Evolutionary conservation across 2,888 invertebrate species (phyloP), one percentile per base, ranked within the genome.

Genomic region (Phengaris arion): DNA sequence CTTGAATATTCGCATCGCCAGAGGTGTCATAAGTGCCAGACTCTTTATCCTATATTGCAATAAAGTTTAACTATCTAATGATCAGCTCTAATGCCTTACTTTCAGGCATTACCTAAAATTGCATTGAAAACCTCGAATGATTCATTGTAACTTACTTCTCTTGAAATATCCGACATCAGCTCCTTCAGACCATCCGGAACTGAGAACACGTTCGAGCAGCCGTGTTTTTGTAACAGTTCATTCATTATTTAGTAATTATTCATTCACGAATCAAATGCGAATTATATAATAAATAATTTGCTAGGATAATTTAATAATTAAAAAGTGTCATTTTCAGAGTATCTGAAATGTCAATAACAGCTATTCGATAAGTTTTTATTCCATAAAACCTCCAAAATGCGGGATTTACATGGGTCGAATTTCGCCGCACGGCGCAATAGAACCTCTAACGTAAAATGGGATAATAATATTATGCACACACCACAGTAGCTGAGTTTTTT

Each of bases 181-280:
- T 97, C 97, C 46, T 94, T 94, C 1, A 97, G 91, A 0, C 97
- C 97, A 77, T 96, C 95, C 0, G 97, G 97, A 13, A 96, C 79
- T 0, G 85, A 83, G 77, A 93, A 93, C 0, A 93, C 91, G 57
- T 88, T 91, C 2, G 91, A 80, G 77, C 93, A 92, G 0, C 93
- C 93, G 82, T 93, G 93, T 80, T 87, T 87, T 76, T 93, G 93
- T 2, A 93, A 81, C 54, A 93, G 77, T 45, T 93, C 93, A 78
- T 93, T 92, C 93, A 93, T 93, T 59, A 55, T 75, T 22, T 54
- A 68, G n/a, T 76, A 15, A 57, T 57, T 15, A 22, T 59, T 59
- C 10, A 22, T 59, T 59, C 15, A 15, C 3, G 3, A 57, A 57
- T 8, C 7, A 15, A 57, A 15, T 15, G 15, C 15, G n/a, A 57